Conservation (phyloP, 2,888 invertebrate genomes). For the Epinotia ramella region DNA sequence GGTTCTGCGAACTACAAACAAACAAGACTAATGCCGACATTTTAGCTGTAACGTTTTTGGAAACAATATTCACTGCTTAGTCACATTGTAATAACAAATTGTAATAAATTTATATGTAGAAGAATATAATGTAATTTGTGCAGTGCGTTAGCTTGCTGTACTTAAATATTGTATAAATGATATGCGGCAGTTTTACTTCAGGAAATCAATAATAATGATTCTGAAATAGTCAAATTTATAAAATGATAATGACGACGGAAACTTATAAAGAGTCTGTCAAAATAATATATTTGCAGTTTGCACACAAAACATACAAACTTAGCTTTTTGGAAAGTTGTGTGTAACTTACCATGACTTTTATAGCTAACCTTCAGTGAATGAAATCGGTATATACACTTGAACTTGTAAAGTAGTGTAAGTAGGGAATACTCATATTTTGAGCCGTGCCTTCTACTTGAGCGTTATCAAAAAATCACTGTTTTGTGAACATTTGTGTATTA, state of each 20-base stretch:
- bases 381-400: slow-evolving; percentile 23
- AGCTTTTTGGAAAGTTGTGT: slow-evolving; percentile 32
- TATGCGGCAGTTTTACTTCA: neutral
- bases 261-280: slow-evolving; percentile 4
- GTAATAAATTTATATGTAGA: slow-evolving; percentile 40
- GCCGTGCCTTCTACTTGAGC: slow-evolving; percentile 64
- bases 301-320: slow-evolving; percentile 1
- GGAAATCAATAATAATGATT: neutral
- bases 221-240: neutral
- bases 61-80: slow-evolving; percentile 37
- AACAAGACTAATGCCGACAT: slow-evolving; percentile 28
- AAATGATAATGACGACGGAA: neutral
- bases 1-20: slow-evolving; percentile 19
- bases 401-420: slow-evolving; percentile 54
- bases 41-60: slow-evolving; percentile 39
- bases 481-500: slow-evolving; percentile 16
- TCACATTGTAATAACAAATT: slow-evolving; percentile 23
- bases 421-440: slow-evolving; percentile 58
- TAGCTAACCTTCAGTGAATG: slow-evolving; percentile 19
- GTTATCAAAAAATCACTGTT: slow-evolving; percentile 45
- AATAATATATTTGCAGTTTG: slow-evolving; percentile 20
- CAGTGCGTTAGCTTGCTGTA: neutral
- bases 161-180: neutral
- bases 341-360: slow-evolving; percentile 24
- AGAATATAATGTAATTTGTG: neutral